A percentile compares a stretch with the other conserved stretches of the same genome.
Evolutionary conservation across 2,797 vertebrate species (phyloP).

Genomic region (Fistularia commersonii): DNA sequence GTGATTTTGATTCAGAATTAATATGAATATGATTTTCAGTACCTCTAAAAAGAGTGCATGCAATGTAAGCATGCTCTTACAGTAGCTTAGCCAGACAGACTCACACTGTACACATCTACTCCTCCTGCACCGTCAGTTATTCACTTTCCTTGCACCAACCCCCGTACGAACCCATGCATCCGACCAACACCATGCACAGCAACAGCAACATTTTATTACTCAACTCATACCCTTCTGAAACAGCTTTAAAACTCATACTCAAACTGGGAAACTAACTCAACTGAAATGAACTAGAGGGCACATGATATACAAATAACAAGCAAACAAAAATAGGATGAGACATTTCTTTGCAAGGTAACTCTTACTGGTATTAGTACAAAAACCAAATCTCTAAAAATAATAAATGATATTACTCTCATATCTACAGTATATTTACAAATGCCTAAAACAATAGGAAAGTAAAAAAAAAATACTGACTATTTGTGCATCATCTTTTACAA

Average conservation of each 20-base stretch:
- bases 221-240: conserved; percentile 3
- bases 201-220: conserved; percentile 16
- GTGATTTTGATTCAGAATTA: conserved; percentile 48
- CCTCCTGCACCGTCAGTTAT: conserved; percentile 6
- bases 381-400: too few relatives aligned
- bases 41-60: conserved; percentile 29
- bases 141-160: conserved; percentile 18
- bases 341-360: neutral
- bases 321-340: conserved; percentile 13
- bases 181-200: neutral
- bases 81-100: conserved; percentile 17
- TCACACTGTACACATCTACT: neutral
- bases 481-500: too few relatives aligned
- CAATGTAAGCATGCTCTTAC: conserved; percentile 23
- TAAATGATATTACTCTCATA: too few relatives aligned
- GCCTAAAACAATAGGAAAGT: too few relatives aligned
- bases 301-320: too few relatives aligned
- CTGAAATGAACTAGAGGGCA: neutral
- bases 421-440: too few relatives aligned
- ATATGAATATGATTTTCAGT: conserved; percentile 52
- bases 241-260: conserved; percentile 25
- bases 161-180: conserved; percentile 4
- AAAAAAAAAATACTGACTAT: too few relatives aligned
- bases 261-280: conserved; percentile 8
- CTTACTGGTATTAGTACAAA: too few relatives aligned